These are phyloP conservation scores for Verasper variegatus DNA, from an alignment of 2,113 vertebrate species.

Conservation along the genomic window DNA sequence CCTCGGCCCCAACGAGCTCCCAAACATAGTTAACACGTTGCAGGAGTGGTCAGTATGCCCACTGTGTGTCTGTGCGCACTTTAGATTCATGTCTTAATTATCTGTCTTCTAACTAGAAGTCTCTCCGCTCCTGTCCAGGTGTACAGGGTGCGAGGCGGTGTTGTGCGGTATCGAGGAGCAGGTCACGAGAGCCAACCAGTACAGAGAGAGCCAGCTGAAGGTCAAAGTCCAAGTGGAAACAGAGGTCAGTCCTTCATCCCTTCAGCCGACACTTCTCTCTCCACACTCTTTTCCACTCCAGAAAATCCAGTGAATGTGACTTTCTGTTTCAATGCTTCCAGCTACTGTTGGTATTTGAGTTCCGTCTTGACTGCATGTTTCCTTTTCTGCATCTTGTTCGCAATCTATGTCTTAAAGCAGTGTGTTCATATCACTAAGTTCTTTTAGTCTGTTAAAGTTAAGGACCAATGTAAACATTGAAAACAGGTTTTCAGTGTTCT, in stretches of 20 bases:
- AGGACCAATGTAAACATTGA: not conserved
- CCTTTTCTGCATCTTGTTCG: not conserved
- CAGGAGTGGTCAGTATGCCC: conserved; percentile 91
- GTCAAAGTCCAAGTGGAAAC: conserved; percentile 97
- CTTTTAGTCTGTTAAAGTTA: not conserved
- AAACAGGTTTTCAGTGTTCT: not conserved
- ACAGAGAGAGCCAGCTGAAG: conserved; percentile 94
- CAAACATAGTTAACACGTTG: conserved; percentile 92
- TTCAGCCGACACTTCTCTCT: not conserved
- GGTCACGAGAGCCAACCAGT: conserved; percentile 94
- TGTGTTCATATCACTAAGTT: not conserved
- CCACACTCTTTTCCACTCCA: not conserved
- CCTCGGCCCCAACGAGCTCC: conserved; percentile 94
- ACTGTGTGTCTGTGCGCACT: not conserved
- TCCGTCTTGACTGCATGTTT: conserved; percentile 32
- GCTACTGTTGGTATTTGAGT: conserved; percentile 49
- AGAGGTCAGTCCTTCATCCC: conserved; percentile 84
- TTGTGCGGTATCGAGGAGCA: conserved; percentile 95
- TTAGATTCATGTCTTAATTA: conserved; percentile 33
- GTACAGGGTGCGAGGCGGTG: conserved; percentile 93
- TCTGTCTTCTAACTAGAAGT: conserved; percentile 7
- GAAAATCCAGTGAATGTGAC: conserved; percentile 34
- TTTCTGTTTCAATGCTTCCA: conserved; percentile 24
- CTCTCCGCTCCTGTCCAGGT: conserved; percentile 81
- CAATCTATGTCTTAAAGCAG: not conserved